These are phyloP conservation scores for Drosophila obscura DNA, from an alignment of 1,140 invertebrate species.

Conservation along the genomic window DNA sequence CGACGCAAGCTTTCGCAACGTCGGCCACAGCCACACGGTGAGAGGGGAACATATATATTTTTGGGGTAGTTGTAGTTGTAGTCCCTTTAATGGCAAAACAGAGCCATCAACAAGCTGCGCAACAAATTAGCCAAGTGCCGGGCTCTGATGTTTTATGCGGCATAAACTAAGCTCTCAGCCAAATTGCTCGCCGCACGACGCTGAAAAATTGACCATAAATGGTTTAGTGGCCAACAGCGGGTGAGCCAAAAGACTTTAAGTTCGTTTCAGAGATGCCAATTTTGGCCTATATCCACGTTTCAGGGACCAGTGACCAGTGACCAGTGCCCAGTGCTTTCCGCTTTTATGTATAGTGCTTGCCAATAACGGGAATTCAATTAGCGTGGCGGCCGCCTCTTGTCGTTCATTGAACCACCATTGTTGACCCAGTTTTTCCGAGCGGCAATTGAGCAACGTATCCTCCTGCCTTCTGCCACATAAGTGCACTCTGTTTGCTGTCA, in stretches of 20 bases:
- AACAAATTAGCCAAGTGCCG: conserved; percentile 72
- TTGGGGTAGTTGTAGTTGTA: background rate
- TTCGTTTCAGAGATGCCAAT: conserved; percentile 16
- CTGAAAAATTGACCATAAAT: conserved; percentile 61
- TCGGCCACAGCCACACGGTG: conserved; percentile 84
- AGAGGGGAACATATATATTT: conserved; percentile 21
- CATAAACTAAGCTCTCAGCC: conserved; percentile 65
- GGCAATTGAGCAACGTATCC: conserved; percentile 10
- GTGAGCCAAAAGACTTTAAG: conserved; percentile 19
- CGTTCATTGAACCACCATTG: conserved; percentile 54
- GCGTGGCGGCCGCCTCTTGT: conserved; percentile 8
- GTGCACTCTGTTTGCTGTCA: conserved; percentile 4
- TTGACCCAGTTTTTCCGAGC: conserved; percentile 50
- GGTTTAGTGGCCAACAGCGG: conserved; percentile 30
- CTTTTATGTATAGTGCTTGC: conserved; percentile 23
- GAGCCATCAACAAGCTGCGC: conserved; percentile 58
- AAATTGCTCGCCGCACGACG: conserved; percentile 61
- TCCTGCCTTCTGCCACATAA: background rate
- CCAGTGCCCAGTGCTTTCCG: background rate
- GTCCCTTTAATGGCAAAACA: conserved; percentile 47
- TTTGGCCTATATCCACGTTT: background rate
- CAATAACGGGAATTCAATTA: conserved; percentile 60
- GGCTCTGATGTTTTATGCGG: conserved; percentile 57
- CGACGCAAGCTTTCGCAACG: conserved; percentile 84
- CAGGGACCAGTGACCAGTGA: background rate